Evolutionary conservation across 2,113 vertebrate genomes (phyloP), one percentile per base, ranked within the genome.

Genomic region (Pseudorectes ferrugineus): DNA sequence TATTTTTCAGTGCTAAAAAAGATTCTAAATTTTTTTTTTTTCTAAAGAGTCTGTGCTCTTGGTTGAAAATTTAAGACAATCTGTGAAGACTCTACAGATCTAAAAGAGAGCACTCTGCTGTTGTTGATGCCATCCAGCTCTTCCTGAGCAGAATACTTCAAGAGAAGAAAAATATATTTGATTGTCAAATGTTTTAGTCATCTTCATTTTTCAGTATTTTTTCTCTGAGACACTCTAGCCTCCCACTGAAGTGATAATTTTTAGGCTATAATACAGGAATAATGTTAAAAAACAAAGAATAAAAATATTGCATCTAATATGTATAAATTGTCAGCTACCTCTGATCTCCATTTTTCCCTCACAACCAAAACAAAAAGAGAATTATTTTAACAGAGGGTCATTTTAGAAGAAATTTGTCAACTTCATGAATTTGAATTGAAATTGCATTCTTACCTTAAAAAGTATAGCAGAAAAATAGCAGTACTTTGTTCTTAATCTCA

Each of bases 381-480:
- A 88, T 48, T 91, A 52, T 83, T 93, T 85, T 83, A 85, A 82
- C 24, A 82, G 10, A 49, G 20, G 11, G 28, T n/a, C 84, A 86
- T 17, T 85, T 86, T 80, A 72, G 51, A 95, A 95, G 71, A 43
- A 85, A 71, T 75, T 75, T 66, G 25, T 76, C 49, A 77, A 45
- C 29, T 75, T 75, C 26, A 78, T 45, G 31, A 88, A 73, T 89
- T 93, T 40, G 66, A 92, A 92, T 33, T 58, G 45, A 88, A 95
- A 83, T 75, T 11, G 38, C 65, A 78, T 61, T n/a, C 63, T 96
- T 98, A 99, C 99, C 99, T 99, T 99, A 95, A 99, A 99, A 71
- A 99, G 98, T 67, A 98, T 62, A 23, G 99, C 98, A 89, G 99
- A 99, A 61, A 99, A 98, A 84, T 98, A 98, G 91, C 99, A 99